A percentile compares a stretch with the other conserved stretches of the same genome.
Evolutionary conservation across 1,140 invertebrate genomes (phyloP).

Genomic region (Musca vetustissima): DNA sequence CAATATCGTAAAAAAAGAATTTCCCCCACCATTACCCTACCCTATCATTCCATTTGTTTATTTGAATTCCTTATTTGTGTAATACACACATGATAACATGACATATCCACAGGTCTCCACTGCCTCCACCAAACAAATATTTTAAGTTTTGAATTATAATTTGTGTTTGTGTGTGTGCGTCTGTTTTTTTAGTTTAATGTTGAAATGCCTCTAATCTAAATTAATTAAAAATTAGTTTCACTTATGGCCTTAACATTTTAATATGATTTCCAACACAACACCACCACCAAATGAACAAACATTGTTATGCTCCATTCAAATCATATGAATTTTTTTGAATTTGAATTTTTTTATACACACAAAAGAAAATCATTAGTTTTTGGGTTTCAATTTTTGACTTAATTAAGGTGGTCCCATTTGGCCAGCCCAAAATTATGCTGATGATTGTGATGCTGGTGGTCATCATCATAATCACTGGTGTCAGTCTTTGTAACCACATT

Average conservation of each 20-base stretch:
- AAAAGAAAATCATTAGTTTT: not conserved
- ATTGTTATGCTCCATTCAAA: constrained; percentile 13
- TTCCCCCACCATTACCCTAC: too few species aligned
- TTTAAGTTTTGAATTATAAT: not conserved
- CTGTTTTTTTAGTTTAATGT: not conserved
- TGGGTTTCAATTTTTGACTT: constrained; percentile 13
- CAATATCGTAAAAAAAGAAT: not conserved
- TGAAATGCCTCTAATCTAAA: constrained; percentile 1
- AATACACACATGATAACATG: not conserved
- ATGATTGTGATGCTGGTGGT: not conserved
- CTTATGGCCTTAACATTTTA: constrained; percentile 38
- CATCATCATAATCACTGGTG: too few species aligned
- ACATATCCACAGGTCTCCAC: too few species aligned
- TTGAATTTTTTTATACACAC: not conserved
- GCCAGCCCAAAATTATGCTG: too few species aligned
- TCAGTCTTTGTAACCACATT: too few species aligned
- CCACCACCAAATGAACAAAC: not conserved
- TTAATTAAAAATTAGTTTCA: constrained; percentile 48
- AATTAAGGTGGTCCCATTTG: constrained; percentile 16
- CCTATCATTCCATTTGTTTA: not conserved
- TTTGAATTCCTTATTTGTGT: constrained; percentile 7
- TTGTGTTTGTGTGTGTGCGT: too few species aligned
- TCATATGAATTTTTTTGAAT: not conserved
- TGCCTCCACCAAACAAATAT: not conserved
- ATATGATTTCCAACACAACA: not conserved